Evolutionary conservation across 2,888 invertebrate species (phyloP).

Genomic region (Hyalella azteca): DNA sequence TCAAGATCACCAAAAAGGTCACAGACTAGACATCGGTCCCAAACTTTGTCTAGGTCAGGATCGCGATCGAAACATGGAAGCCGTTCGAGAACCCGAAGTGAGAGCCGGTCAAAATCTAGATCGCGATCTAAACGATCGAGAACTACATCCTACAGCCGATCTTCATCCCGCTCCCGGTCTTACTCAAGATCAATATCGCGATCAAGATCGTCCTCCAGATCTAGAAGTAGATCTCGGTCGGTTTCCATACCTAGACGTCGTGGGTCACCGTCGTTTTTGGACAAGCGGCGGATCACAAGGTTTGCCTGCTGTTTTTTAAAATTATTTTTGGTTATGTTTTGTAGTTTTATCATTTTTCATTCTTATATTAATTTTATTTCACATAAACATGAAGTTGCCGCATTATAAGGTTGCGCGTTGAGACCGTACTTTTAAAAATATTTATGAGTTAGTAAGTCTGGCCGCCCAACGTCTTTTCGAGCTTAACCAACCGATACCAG

Average conservation of each 20-base stretch:
- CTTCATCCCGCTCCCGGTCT: conserved; percentile 43
- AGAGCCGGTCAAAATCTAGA: conserved; percentile 39
- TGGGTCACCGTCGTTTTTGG: conserved; percentile 57
- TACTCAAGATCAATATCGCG: conserved; percentile 50
- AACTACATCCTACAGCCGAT: conserved; percentile 42
- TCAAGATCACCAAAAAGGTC: conserved; percentile 30
- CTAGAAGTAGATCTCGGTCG: conserved; percentile 50
- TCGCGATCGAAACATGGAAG: conserved; percentile 7
- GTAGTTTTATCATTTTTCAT: too few relatives aligned
- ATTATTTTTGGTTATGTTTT: too few relatives aligned
- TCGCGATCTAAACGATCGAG: conserved; percentile 36
- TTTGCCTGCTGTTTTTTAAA: background rate
- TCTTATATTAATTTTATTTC: too few relatives aligned
- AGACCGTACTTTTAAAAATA: too few relatives aligned
- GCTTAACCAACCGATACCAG: too few relatives aligned
- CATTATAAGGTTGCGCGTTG: too few relatives aligned
- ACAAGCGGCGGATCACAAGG: conserved; percentile 57
- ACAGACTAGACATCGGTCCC: conserved; percentile 38
- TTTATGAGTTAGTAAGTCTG: too few relatives aligned
- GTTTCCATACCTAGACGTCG: conserved; percentile 53
- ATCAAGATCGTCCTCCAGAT: conserved; percentile 38
- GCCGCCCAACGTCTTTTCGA: too few relatives aligned
- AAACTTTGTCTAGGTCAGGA: conserved; percentile 24
- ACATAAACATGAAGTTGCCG: too few relatives aligned
- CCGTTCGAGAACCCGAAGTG: conserved; percentile 6